Base-by-base conservation (phyloP, 2,797 vertebrate species). In the Astyanax mexicanus region DNA sequence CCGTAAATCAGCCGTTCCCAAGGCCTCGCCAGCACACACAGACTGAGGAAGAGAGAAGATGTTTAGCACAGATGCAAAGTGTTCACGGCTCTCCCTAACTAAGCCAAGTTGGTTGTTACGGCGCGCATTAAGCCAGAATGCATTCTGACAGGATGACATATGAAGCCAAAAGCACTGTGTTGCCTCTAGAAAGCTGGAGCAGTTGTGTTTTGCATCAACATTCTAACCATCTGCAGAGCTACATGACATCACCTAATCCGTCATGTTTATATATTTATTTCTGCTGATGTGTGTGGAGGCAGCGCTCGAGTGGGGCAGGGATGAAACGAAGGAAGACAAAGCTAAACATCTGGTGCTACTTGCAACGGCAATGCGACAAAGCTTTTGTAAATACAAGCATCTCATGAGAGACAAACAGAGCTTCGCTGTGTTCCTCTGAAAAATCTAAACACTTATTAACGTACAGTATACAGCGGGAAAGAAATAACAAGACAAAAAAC, bases 321-420 rank as follows among this genome's bases (percentile, higher is more conserved):
- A 73, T 9, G n/a, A 49, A 79, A 37, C n/a, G 62, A 58, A 74
- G 40, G 71, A 42, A 71, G 78, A 75, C 32, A 27, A 76, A 72
- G 54, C 73, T 19, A 58, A 87, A 86, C 85, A 90, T 86, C 85
- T 89, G 87, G 58, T 35, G 52, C 5, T 19, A 42, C 71, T 83
- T 77, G 52, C 77, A 64, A 72, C 49, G 69, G 54, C 64, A 54
- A 73, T 45, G 70, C 35, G 51, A 72, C 40, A 67, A 74, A 21
- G 42, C 72, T 80, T 77, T 19, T 62, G 69, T 35, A 49, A 54
- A 75, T 68, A 65, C 67, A 58, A 51, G 57, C 62, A 81, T 78
- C 47, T 45, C 27, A 32, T 27, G 55, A 27, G 40, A 70, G 70
- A 75, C 62, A 79, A 77, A 79, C 29, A 64, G 38, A 13, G n/a